Base-by-base conservation (phyloP, 2,888 invertebrate genomes). In the Amiota communis region DNA sequence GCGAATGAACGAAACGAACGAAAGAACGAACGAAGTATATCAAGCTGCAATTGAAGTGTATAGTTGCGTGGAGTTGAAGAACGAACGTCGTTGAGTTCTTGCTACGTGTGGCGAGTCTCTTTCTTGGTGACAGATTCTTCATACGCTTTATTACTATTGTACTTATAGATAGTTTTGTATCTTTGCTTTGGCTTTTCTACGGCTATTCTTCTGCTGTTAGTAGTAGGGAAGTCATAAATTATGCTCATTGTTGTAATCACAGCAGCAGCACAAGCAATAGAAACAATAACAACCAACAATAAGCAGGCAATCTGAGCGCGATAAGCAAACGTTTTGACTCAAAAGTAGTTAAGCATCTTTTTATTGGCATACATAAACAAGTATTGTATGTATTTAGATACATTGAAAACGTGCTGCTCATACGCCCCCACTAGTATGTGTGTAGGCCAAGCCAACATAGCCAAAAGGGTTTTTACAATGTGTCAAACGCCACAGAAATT, bases 141-240 rank as follows among this genome's bases (percentile, higher is more conserved):
- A 23, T 10, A 36, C 13, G 59, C 59, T 63, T 63, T 63, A 46
- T 63, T 12, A 12, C 46, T 0, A 13, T 63, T 63, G 23, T 36
- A 63, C 63, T 63, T n/a, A 57, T 15, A 57, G 12, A 15, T 57
- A 57, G 2, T 59, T 20, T 63, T 17, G 13, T 20, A 68, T 65
- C n/a, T 51, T 51, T n/a, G n/a, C 10, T 53, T 68, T 56, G 17
- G 15, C 11, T 36, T 56, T 56, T 56, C n/a, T 9, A n/a, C 57
- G 6, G 15, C 13, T 48, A 46, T 20, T 59, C 2, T 59, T 0
- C 4, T 20, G 59, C 20, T 20, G 59, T 59, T 53, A 53, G 15
- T 15, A 53, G 73, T 75, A 77, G 84, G 83, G 83, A 83, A 83
- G 83, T 84, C 83, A 83, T 83, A 83, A 83, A 83, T 83, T 86